These are phyloP conservation scores for Molorchus minor DNA, from an alignment of 2,888 invertebrate genomes.

Conservation along the genomic window DNA sequence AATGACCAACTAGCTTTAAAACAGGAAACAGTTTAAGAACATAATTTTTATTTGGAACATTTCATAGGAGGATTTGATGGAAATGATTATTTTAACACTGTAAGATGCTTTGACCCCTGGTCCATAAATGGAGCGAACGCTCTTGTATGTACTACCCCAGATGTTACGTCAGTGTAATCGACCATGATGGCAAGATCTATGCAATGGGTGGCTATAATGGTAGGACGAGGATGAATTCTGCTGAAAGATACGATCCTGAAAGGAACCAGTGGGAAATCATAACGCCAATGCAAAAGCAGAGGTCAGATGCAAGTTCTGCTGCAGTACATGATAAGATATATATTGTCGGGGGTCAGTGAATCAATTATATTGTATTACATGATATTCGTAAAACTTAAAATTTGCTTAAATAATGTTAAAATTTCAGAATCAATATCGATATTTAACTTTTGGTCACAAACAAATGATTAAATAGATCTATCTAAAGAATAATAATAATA, in stretches of 20 bases:
- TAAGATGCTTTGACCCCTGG: constrained; percentile 84
- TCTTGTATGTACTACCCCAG: constrained; percentile 81
- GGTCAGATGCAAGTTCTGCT: constrained; percentile 83
- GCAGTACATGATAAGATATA: constrained; percentile 69
- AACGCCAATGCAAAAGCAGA: constrained; percentile 76
- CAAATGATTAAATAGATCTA: too few relatives aligned
- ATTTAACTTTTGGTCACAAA: too few relatives aligned
- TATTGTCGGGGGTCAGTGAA: constrained; percentile 44
- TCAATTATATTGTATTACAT: neutral
- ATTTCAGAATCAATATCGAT: too few relatives aligned
- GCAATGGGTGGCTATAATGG: constrained; percentile 88
- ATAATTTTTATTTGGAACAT: neutral
- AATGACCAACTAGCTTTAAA: too few relatives aligned
- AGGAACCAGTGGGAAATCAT: constrained; percentile 83
- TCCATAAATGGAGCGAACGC: constrained; percentile 79
- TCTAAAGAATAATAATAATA: too few relatives aligned
- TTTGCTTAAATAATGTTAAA: too few relatives aligned
- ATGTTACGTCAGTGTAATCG: constrained; percentile 81
- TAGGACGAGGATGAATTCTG: constrained; percentile 76
- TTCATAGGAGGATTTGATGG: constrained; percentile 78
- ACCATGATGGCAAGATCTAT: constrained; percentile 76
- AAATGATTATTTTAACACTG: constrained; percentile 78
- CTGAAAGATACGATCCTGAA: constrained; percentile 80
- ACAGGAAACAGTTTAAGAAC: too few relatives aligned
- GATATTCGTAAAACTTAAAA: too few relatives aligned